A percentile compares a stretch with the other conserved stretches of the same genome.
phyloP scores from a whole-genome alignment of 2,888 invertebrate genomes.

The Eristalinus sepulchralis region DNA sequence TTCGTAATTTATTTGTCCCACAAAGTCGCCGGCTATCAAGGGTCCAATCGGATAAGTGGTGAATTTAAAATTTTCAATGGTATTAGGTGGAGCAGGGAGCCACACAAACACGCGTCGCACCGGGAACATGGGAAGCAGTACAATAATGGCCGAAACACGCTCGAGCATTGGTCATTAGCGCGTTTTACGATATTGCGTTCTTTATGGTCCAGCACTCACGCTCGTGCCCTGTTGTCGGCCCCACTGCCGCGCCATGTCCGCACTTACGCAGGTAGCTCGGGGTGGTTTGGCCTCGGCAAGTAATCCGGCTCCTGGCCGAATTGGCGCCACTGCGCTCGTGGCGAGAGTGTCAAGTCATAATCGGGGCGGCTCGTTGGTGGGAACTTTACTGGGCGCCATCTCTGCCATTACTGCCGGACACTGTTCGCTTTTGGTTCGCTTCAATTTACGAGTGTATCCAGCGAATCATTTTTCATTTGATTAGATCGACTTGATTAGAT shows the following conservation, averaged over 20 bases:
- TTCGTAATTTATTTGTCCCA: conserved; percentile 49
- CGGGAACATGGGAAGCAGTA: background rate
- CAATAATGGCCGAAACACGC: conserved; percentile 23
- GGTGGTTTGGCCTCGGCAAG: conserved; percentile 14
- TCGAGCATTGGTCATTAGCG: conserved; percentile 52
- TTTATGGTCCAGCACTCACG: conserved; percentile 13
- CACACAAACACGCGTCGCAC: conserved; percentile 8
- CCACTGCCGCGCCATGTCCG: background rate
- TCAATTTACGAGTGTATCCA: conserved; percentile 11
- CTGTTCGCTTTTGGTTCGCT: background rate
- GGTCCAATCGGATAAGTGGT: conserved; percentile 53
- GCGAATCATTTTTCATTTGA: conserved; percentile 19
- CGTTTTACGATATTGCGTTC: conserved; percentile 32
- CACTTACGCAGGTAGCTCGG: conserved; percentile 14
- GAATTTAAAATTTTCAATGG: conserved; percentile 57
- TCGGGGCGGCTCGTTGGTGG: conserved; percentile 16
- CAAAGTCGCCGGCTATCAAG: conserved; percentile 51
- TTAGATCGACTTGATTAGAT: conserved; percentile 29
- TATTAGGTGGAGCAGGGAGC: background rate
- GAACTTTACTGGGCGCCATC: conserved; percentile 14
- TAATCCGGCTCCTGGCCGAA: conserved; percentile 41
- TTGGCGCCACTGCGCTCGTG: conserved; percentile 47
- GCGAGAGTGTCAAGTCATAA: conserved; percentile 40
- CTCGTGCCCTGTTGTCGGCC: background rate
- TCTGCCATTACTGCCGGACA: background rate